phyloP scores from a whole-genome alignment of 2,113 vertebrate genomes.

The Alligator sinensis region DNA sequence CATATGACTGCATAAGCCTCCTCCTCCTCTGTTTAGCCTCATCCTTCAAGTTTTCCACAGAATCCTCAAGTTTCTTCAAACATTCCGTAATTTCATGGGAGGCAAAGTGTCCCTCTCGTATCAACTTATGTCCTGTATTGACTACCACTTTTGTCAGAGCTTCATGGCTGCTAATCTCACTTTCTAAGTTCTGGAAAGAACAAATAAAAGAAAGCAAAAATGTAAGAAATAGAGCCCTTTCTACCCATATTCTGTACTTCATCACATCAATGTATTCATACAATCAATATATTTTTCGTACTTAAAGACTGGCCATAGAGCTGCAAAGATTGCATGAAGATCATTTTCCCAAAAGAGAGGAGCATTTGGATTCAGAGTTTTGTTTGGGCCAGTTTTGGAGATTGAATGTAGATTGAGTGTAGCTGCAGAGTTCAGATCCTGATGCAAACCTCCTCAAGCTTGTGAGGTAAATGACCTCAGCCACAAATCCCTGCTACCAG shows the following conservation, averaged over 20 bases:
- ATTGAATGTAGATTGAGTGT: background rate
- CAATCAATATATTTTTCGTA: background rate
- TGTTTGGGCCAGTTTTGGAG: background rate
- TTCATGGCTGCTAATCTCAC: conserved; percentile 83
- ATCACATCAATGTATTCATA: background rate
- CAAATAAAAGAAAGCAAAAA: background rate
- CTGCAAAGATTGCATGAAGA: background rate
- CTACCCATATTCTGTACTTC: background rate
- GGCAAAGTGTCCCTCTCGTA: conserved; percentile 83
- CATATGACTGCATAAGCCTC: conserved; percentile 81
- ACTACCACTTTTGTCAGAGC: conserved; percentile 83
- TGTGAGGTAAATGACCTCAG: background rate
- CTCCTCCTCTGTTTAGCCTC: conserved; percentile 76
- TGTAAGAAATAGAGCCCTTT: background rate
- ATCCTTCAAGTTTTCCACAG: conserved; percentile 76
- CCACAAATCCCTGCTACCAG: background rate
- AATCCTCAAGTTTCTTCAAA: conserved; percentile 81
- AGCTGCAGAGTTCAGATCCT: background rate
- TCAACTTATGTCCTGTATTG: conserved; percentile 84
- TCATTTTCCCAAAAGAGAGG: background rate
- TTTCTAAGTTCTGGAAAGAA: conserved; percentile 82
- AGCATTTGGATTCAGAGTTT: background rate
- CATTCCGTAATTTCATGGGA: conserved; percentile 79
- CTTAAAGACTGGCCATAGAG: background rate
- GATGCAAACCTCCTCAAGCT: background rate